These are phyloP conservation scores for Beris morrisii DNA, from an alignment of 2,888 invertebrate genomes.

Conservation along the genomic window DNA sequence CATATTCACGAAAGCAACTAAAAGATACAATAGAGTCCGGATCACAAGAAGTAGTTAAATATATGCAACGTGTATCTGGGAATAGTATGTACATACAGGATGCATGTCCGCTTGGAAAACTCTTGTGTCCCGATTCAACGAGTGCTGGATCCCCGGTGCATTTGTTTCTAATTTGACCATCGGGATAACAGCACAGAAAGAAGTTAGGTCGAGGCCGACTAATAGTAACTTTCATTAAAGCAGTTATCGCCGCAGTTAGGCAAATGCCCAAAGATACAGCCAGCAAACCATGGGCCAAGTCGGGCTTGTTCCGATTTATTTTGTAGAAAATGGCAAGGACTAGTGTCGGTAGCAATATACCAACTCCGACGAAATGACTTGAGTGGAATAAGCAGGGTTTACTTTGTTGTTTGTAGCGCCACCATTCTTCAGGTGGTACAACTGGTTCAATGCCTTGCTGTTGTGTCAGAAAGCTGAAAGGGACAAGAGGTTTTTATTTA, in stretches of 20 bases:
- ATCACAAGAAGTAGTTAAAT: constrained; percentile 12
- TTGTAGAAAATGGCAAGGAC: constrained; percentile 1
- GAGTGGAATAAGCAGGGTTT: not conserved
- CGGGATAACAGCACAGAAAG: constrained; percentile 82
- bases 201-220: constrained; percentile 82
- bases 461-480: not conserved
- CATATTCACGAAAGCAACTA: constrained; percentile 73
- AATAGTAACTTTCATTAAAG: constrained; percentile 52
- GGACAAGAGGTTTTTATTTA: not conserved
- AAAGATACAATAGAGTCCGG: constrained; percentile 42
- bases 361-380: not conserved
- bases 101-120: constrained; percentile 88
- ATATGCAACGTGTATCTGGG: not conserved
- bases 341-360: not conserved
- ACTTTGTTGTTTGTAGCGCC: constrained; percentile 11
- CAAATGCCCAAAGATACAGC: constrained; percentile 67
- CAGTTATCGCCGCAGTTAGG: constrained; percentile 63
- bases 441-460: not conserved
- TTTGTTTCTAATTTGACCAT: constrained; percentile 60
- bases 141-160: constrained; percentile 70
- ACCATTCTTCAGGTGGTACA: constrained; percentile 28
- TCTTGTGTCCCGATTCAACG: constrained; percentile 79
- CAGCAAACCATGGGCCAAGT: constrained; percentile 67
- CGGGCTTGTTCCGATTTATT: constrained; percentile 61
- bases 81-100: constrained; percentile 63